phyloP scores from a whole-genome alignment of 1,140 invertebrate species.

The Aphidius gifuensis region DNA sequence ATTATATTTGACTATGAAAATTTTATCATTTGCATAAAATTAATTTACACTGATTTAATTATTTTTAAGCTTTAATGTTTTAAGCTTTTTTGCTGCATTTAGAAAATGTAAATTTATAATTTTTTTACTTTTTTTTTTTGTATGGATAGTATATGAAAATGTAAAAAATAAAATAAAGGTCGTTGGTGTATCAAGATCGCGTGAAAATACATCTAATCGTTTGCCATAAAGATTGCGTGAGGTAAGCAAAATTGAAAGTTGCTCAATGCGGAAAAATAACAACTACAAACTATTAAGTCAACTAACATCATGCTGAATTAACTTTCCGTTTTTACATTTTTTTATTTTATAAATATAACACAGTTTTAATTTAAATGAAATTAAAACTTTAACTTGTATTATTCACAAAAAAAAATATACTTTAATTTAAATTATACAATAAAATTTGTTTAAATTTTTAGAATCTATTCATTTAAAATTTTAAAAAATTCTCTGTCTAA shows the following conservation, averaged over 20 bases:
- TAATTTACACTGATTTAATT: not conserved
- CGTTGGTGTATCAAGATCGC: constrained; percentile 16
- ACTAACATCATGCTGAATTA: no score
- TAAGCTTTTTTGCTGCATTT: not conserved
- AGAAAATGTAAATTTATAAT: constrained; percentile 1
- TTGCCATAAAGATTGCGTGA: constrained; percentile 7
- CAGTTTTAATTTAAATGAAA: no score
- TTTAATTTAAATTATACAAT: no score
- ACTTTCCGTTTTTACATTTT: no score
- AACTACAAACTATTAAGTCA: not conserved
- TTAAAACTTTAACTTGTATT: no score
- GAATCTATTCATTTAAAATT: no score
- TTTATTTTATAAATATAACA: no score
- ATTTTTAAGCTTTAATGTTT: not conserved
- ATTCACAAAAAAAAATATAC: no score
- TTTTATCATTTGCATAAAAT: no score
- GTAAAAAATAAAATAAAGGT: constrained; percentile 3
- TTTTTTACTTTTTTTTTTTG: constrained; percentile 5
- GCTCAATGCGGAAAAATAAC: constrained; percentile 9
- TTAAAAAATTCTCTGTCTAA: no score
- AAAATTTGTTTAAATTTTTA: no score
- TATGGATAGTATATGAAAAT: not conserved
- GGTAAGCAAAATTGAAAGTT: constrained; percentile 12
- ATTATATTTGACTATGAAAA: no score
- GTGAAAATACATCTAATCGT: constrained; percentile 14